Conservation (phyloP, 1,140 invertebrate genomes). For the Mya arenaria region DNA sequence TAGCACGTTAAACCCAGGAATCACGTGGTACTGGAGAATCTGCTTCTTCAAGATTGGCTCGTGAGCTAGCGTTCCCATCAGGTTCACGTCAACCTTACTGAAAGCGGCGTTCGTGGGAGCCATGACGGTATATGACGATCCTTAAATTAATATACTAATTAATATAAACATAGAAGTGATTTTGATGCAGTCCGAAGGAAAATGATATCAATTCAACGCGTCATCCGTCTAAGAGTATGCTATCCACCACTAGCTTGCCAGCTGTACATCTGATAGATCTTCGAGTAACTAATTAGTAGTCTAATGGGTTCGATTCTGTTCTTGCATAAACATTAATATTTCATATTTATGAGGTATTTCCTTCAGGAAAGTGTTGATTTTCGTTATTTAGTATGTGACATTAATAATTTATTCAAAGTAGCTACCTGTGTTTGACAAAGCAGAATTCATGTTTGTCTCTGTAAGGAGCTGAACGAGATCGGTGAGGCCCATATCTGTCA, state of each 20-base stretch:
- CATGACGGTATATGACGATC: constrained; percentile 90
- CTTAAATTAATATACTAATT: constrained; percentile 45
- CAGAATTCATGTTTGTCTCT: background rate
- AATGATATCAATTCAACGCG: background rate
- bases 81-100: constrained; percentile 84
- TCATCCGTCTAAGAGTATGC: background rate
- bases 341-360: background rate
- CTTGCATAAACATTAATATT: no score
- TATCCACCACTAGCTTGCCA: background rate
- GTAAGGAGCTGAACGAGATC: background rate
- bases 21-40: constrained; percentile 50
- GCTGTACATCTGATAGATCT: no score
- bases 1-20: constrained; percentile 9
- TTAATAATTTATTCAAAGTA: background rate
- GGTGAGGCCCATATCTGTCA: background rate
- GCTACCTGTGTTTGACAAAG: background rate
- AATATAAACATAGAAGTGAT: background rate
- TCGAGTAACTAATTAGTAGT: no score
- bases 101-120: constrained; percentile 92
- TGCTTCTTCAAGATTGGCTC: constrained; percentile 60
- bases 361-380: background rate
- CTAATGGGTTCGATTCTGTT: no score
- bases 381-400: background rate
- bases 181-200: background rate
- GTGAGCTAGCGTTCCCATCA: constrained; percentile 83